Evolutionary conservation across 2,113 vertebrate genomes (phyloP), one percentile per base, ranked within the genome.

Genomic region (Haplotaxodon microlepis): DNA sequence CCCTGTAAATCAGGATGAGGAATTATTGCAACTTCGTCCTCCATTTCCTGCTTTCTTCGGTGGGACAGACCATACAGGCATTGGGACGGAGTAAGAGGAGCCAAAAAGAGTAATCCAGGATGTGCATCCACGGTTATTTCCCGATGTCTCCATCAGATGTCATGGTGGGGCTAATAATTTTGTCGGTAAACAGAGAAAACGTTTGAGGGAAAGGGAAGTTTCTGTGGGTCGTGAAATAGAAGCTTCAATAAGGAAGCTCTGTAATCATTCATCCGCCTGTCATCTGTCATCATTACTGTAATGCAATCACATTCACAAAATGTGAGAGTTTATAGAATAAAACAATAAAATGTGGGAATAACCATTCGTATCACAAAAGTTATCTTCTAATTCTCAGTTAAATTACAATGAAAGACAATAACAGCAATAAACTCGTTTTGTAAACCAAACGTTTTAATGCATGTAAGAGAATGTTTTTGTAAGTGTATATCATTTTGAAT

Each of bases 141-240:
- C 54, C 54, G 1, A 57, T 57, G 54, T 57, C 54, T 57, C 54
- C 54, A 57, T 57, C 56, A 59, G 4, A 59, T 9, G 56, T 59
- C 24, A 16, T 0, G 13, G 24, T 59, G 56, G 0, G 0, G 56
- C 56, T 29, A 59, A 29, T 59, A 59, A 9, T 59, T 21, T 0
- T 59, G 56, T 59, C 3, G 0, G 27, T 59, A 59, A 59, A 59
- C 56, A 59, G 27, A 1, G n/a, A n/a, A n/a, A n/a, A n/a, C n/a
- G n/a, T n/a, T n/a, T n/a, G n/a, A n/a, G n/a, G n/a, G n/a, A n/a
- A n/a, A n/a, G n/a, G n/a, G n/a, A n/a, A n/a, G n/a, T n/a, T n/a
- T n/a, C n/a, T n/a, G n/a, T n/a, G n/a, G n/a, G n/a, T n/a, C n/a
- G n/a, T n/a, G n/a, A n/a, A n/a, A n/a, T n/a, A n/a, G n/a, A n/a